These are phyloP conservation scores for Promerops cafer DNA, from an alignment of 2,113 vertebrate genomes.

Conservation along the genomic window DNA sequence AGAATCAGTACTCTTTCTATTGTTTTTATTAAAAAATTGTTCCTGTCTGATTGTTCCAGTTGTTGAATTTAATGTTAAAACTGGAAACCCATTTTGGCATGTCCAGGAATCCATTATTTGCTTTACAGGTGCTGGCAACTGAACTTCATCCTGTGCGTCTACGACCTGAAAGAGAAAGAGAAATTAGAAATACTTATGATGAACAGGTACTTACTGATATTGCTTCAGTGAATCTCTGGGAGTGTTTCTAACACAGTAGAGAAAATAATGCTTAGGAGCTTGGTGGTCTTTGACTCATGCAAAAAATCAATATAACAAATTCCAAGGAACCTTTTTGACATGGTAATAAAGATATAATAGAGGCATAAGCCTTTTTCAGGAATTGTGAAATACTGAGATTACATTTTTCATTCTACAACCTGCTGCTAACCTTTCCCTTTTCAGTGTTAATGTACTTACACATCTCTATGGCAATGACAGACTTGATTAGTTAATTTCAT, in stretches of 20 bases:
- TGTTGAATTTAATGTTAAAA: slow-evolving; percentile 72
- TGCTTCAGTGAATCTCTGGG: neutral
- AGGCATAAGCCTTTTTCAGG: neutral
- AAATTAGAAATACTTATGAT: neutral
- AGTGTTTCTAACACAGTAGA: neutral
- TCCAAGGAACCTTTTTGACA: neutral
- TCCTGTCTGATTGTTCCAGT: slow-evolving; percentile 72
- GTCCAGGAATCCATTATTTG: slow-evolving; percentile 80
- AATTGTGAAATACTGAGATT: neutral
- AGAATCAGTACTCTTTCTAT: slow-evolving; percentile 37
- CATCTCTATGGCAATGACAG: neutral
- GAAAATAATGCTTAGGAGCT: neutral
- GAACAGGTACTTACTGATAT: neutral
- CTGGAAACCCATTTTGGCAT: slow-evolving; percentile 69
- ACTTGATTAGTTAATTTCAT: neutral
- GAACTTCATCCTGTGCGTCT: slow-evolving; percentile 68
- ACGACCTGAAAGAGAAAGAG: slow-evolving; percentile 54
- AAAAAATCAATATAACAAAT: neutral
- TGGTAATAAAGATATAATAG: neutral
- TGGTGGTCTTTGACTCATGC: neutral
- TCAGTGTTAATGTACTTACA: neutral
- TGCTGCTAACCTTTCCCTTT: neutral
- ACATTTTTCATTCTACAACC: neutral
- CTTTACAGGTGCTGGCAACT: slow-evolving; percentile 73
- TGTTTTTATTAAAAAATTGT: slow-evolving; percentile 47